Evolutionary conservation across 2,888 invertebrate species (phyloP), one percentile per base, ranked within the genome.

Genomic region (Cerastis rubricosa): DNA sequence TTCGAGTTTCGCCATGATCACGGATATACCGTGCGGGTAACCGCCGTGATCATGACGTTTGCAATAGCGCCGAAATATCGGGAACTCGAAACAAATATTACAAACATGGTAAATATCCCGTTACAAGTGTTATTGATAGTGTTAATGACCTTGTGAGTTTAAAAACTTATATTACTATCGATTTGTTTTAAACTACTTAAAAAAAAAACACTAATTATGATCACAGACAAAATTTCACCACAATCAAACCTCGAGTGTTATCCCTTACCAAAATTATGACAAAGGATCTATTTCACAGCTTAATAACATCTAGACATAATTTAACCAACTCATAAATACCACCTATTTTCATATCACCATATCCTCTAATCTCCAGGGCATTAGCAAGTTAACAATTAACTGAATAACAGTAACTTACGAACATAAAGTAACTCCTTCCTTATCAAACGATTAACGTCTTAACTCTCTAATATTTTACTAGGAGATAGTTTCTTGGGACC

Each of bases 321-420:
- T 63, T 63, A 47, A n/a, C 29, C 22, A 68, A 71, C 64, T 1
- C 75, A 80, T 83, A 83, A 84, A 84, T 83, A 71, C 0, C 35
- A 22, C 64, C 61, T 5, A 72, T n/a, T 84, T 77, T 77, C 83
- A 83, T 84, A 84, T 81, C 71, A 81, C 61, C n/a, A n/a, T 69
- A 43, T 63, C 68, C 77, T 63, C 69, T 25, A 65, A 65, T 77
- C 72, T 45, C 85, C 78, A 25, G 14, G 63, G 83, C 40, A 72
- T 83, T 84, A 83, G 71, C 69, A 74, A 84, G 71, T 84, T 83
- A 84, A 77, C 81, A 81, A 84, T 84, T 81, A 84, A 84, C 81
- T 51, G 65, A 78, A 71, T 77, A 84, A 74, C 82, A 65, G 71
- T 82, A 83, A 84, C 74, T 84, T 67, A 81, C 69, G 8, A 9